Base-by-base conservation (phyloP, 2,113 vertebrate species). In the Gymnogyps californianus region DNA sequence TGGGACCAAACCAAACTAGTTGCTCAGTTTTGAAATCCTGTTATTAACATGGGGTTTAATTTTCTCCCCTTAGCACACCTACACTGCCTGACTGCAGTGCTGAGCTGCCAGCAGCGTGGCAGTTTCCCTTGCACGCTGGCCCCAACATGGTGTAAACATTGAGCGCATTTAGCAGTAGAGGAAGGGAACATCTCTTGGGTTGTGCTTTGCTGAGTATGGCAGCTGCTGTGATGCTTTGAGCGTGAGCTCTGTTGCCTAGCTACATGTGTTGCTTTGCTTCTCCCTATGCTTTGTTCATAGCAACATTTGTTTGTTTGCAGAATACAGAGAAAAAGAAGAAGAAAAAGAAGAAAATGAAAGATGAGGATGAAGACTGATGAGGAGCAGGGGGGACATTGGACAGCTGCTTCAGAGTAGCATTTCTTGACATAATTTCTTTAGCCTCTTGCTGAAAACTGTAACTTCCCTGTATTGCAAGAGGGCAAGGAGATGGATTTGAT, bases 261-360 rank as follows among this genome's bases (percentile, higher is more conserved):
- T 87, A 74, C 62, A 5, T 3, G 5, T 36, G 58, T 85, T 62
- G 61, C 55, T 90, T 61, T 86, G 74, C 64, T 87, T 62, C 38
- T 79, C 47, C 61, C 4, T 52, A 31, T 58, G 31, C 24, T 78
- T 91, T 86, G 38, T 32, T 95, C 78, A 74, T 76, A 88, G 71
- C 67, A 94, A 69, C 36, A 6, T 84, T 80, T 80, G 77, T 44
- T 90, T 93, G 83, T 96, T 97, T 98, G n/a, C 96, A 99, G 99
- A 97, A 98, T 57, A 78, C 98, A 98, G 98, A 99, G 93, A 99
- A 99, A 90, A 99, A 99, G 97, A 98, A 98, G 97, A 98, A 98
- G 94, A 98, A 98, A 79, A 99, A 98, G 85, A 99, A 98, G 96
- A 98, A 98, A 94, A 93, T 79, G 7, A 98, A 97, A 97, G 29